Percentiles rank a stretch among this genome's conserved stretches.
Conservation (phyloP, 2,888 invertebrate species). For the Amaurobius ferox region DNA sequence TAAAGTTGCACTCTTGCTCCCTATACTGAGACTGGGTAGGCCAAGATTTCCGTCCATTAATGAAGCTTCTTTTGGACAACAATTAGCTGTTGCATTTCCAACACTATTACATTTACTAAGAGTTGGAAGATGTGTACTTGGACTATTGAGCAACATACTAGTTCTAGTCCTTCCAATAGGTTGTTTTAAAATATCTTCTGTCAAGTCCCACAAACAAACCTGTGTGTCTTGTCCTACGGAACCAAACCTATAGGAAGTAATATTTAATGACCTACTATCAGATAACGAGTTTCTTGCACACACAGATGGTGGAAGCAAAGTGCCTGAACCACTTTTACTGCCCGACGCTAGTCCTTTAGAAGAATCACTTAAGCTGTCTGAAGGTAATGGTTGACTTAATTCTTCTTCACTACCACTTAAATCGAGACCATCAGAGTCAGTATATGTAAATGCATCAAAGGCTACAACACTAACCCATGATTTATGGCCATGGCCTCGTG, state of each 20-base stretch:
- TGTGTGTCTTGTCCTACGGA: conserved; percentile 99
- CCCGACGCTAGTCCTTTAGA: conserved; percentile 69
- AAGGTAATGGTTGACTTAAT: conserved; percentile 63
- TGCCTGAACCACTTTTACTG: conserved; percentile 63
- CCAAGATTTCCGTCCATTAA: conserved; percentile 64
- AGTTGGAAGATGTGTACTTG: conserved; percentile 71
- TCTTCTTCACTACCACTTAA: conserved; percentile 78
- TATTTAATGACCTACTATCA: conserved; percentile 70
- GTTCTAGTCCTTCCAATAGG: conserved; percentile 78
- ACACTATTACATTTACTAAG: conserved; percentile 71
- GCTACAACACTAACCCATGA: conserved; percentile 99
- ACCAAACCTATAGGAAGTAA: conserved; percentile 81
- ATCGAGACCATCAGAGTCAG: conserved; percentile 80
- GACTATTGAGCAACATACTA: conserved; percentile 76
- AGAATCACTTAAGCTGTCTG: conserved; percentile 64
- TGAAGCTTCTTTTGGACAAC: conserved; percentile 69
- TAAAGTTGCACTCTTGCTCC: conserved; percentile 77
- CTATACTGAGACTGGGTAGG: conserved; percentile 74
- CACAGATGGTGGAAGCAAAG: conserved; percentile 56
- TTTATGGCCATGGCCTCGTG: conserved; percentile 97
- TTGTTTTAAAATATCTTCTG: conserved; percentile 92
- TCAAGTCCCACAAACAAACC: conserved; percentile 98
- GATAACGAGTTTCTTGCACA: conserved; percentile 72
- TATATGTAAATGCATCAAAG: conserved; percentile 88
- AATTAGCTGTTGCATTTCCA: conserved; percentile 72